Conservation (phyloP, 2,797 vertebrate genomes). For the Microctenopoma lineatum region DNA sequence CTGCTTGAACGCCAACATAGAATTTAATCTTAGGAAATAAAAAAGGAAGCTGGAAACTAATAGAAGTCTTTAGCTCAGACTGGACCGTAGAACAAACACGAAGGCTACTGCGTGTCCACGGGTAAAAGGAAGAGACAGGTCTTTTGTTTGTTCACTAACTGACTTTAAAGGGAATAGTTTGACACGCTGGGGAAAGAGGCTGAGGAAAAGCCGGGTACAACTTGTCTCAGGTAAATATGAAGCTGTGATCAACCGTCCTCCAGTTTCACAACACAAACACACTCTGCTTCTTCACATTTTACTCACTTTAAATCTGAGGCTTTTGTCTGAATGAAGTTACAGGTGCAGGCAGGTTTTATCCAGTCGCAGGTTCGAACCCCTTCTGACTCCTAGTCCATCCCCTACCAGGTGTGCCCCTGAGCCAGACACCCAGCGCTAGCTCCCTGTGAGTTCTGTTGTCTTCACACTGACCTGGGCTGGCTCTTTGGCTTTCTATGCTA, state of each 20-base stretch:
- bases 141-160: conserved; percentile 11
- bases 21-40: conserved; percentile 32
- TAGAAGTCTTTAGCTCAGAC: conserved; percentile 24
- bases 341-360: no score
- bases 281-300: background rate
- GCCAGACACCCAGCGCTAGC: no score
- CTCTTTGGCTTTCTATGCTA: background rate
- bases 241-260: background rate
- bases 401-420: no score
- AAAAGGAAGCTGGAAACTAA: conserved; percentile 26
- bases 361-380: no score
- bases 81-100: conserved; percentile 6
- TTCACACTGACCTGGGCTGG: background rate
- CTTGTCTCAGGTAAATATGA: background rate
- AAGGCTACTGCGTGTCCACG: conserved; percentile 4
- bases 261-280: background rate
- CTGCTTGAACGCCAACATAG: background rate
- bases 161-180: conserved; percentile 7
- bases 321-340: background rate
- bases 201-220: background rate
- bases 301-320: background rate
- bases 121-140: background rate
- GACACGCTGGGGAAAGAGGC: background rate
- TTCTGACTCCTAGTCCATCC: no score
- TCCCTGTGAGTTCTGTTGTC: background rate